phyloP scores from a whole-genome alignment of 2,888 invertebrate genomes.

The Andrena haemorrhoa region DNA sequence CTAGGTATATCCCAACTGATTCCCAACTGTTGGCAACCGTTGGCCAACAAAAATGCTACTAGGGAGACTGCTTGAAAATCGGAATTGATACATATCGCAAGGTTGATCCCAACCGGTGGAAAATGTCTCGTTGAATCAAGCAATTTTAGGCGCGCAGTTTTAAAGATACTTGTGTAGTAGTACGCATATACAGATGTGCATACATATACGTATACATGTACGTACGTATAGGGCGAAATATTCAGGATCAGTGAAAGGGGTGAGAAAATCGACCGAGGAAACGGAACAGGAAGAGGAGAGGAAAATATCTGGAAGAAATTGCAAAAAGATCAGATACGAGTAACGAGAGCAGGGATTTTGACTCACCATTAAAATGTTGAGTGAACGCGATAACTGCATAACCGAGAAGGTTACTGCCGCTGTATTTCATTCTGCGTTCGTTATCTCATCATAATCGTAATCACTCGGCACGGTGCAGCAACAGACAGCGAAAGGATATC shows the following conservation, averaged over 20 bases:
- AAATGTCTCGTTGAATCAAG: background rate
- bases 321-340: background rate
- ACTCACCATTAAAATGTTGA: constrained; percentile 82
- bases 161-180: background rate
- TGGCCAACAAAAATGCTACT: too few relatives aligned
- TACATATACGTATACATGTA: too few relatives aligned
- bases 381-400: constrained; percentile 82
- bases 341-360: background rate
- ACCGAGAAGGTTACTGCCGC: constrained; percentile 82
- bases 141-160: constrained; percentile 34
- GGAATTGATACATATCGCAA: background rate
- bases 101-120: background rate
- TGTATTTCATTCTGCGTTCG: constrained; percentile 84
- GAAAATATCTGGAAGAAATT: background rate
- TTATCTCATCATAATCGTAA: constrained; percentile 83
- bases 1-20: too few relatives aligned
- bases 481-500: constrained; percentile 9
- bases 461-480: constrained; percentile 56
- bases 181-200: too few relatives aligned
- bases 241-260: background rate
- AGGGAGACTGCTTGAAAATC: background rate
- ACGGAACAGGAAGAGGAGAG: background rate
- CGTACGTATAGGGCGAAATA: background rate
- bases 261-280: background rate
- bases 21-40: too few relatives aligned